Evolutionary conservation across 2,113 vertebrate genomes (phyloP).

Genomic region (Elaphurus davidianus): DNA sequence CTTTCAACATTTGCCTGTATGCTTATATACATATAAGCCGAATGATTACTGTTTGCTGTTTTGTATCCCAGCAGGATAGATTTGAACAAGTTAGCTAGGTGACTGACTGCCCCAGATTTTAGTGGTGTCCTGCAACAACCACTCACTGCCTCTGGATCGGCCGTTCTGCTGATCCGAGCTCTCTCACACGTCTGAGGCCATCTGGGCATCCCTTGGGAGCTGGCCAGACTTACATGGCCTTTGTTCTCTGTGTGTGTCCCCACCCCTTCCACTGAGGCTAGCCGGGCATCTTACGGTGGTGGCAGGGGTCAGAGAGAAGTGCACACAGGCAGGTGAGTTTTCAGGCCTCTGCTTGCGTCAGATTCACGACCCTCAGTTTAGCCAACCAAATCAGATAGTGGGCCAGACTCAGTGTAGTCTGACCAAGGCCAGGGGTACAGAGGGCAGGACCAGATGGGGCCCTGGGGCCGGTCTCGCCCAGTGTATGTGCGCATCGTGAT

Average conservation of each 20-base stretch:
- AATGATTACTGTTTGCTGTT: not conserved
- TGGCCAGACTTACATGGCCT: not conserved
- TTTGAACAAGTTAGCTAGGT: not conserved
- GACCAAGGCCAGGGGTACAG: accelerated
- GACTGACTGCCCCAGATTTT: accelerated
- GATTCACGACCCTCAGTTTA: accelerated
- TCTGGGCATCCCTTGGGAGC: not conserved
- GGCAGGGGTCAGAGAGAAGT: not conserved
- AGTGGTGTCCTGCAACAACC: accelerated
- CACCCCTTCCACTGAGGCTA: accelerated
- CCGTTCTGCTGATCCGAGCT: too few relatives aligned
- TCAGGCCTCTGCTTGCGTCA: not conserved
- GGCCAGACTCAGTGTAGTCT: accelerated
- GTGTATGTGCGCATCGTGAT: accelerated
- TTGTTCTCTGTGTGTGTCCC: accelerated
- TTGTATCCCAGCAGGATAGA: too few relatives aligned
- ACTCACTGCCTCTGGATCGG: accelerated
- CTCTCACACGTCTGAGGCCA: accelerated
- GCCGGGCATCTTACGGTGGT: not conserved
- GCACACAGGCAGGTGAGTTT: not conserved
- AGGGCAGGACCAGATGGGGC: accelerated
- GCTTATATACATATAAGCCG: too few relatives aligned
- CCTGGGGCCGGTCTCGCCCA: not conserved
- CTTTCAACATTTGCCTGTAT: not conserved
- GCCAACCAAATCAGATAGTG: accelerated